Percentiles rank a stretch among this genome's conserved stretches.
Conservation (phyloP, 2,797 vertebrate species). For the Glossophaga mutica region DNA sequence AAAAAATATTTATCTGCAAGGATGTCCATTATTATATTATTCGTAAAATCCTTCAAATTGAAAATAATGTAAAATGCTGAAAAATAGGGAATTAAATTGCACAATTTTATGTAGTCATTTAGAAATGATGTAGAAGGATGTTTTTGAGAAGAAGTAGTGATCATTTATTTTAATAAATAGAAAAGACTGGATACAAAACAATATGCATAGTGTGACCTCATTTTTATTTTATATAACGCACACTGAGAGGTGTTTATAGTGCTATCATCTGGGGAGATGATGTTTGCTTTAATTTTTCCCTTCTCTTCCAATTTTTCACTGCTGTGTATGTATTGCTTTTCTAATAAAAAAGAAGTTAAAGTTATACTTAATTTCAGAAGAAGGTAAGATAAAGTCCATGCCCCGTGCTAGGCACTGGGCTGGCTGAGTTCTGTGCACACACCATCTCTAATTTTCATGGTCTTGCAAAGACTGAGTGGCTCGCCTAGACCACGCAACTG, state of each 20-base stretch:
- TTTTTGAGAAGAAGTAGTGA: neutral
- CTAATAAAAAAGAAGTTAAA: slow-evolving; percentile 13
- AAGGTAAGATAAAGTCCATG: neutral
- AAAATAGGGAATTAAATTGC: neutral
- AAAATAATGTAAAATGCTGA: slow-evolving; percentile 15
- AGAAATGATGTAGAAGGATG: slow-evolving; percentile 3
- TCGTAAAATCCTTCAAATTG: neutral
- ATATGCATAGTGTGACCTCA: neutral
- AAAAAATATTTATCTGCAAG: neutral
- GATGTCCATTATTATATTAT: neutral
- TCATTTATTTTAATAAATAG: neutral
- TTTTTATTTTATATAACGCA: slow-evolving; percentile 14
- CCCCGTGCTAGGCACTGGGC: too few relatives aligned
- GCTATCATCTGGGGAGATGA: neutral
- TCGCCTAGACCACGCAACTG: neutral
- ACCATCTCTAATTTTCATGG: neutral
- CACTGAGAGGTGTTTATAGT: neutral
- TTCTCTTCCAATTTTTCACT: slow-evolving; percentile 13
- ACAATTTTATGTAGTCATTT: neutral
- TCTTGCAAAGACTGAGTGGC: neutral
- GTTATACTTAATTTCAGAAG: neutral
- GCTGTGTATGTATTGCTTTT: neutral
- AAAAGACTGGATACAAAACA: neutral
- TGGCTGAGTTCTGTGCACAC: neutral
- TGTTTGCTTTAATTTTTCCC: neutral